Evolutionary conservation across 2,888 invertebrate species (phyloP).

Genomic region (Drosophila suboccidentalis): DNA sequence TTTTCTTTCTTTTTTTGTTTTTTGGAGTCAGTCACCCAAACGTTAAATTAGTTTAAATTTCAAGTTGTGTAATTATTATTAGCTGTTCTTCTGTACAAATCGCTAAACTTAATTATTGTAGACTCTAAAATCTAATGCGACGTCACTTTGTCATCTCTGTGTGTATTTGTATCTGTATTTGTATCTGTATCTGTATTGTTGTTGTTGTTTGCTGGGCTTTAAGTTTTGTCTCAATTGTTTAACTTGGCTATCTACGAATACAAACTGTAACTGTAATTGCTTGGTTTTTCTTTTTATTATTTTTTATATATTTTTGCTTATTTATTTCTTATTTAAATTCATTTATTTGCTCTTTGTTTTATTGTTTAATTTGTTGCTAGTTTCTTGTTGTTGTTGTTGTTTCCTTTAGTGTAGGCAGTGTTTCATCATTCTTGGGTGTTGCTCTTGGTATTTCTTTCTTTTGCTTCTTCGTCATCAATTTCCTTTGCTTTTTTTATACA

Average conservation of each 20-base stretch:
- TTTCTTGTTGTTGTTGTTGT: conserved; percentile 41
- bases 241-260: conserved; percentile 75
- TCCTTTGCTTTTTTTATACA: conserved; percentile 22
- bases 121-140: conserved; percentile 41
- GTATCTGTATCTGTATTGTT: neutral
- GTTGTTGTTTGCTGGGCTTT: conserved; percentile 20
- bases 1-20: conserved; percentile 29
- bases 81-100: conserved; percentile 48
- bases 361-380: conserved; percentile 77
- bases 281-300: conserved; percentile 16
- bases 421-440: conserved; percentile 60
- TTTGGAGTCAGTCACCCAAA: conserved; percentile 40
- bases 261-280: conserved; percentile 58
- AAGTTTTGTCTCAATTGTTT: conserved; percentile 57
- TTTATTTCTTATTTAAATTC: conserved; percentile 63
- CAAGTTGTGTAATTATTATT: conserved; percentile 8
- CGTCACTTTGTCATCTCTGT: conserved; percentile 28
- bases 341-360: conserved; percentile 76
- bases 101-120: conserved; percentile 48
- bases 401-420: conserved; percentile 68
- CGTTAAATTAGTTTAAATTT: conserved; percentile 36
- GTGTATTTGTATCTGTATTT: conserved; percentile 5
- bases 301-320: conserved; percentile 17
- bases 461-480: conserved; percentile 13
- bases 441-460: conserved; percentile 43